Percentiles rank a stretch among this genome's conserved stretches.
phyloP scores from a whole-genome alignment of 2,888 invertebrate species.

The Dione juno region DNA sequence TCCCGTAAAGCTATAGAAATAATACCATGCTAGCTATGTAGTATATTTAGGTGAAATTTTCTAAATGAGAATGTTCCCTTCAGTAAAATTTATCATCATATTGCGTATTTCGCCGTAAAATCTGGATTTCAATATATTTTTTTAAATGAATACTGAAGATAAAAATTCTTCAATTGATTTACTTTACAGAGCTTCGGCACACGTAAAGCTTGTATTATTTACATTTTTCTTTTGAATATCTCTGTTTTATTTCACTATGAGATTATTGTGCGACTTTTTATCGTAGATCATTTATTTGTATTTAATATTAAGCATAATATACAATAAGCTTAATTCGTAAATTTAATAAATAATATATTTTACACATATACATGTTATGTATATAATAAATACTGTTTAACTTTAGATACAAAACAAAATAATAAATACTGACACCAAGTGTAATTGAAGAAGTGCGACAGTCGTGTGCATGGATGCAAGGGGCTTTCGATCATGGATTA shows the following conservation, averaged over 20 bases:
- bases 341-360: too few relatives aligned
- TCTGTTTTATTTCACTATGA: conserved; percentile 11
- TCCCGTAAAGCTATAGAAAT: background rate
- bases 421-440: conserved; percentile 23
- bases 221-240: conserved; percentile 8
- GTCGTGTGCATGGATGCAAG: conserved; percentile 50
- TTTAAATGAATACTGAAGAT: conserved; percentile 6
- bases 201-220: background rate
- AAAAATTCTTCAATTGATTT: conserved; percentile 16
- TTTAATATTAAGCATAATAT: background rate
- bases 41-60: background rate
- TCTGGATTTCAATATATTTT: conserved; percentile 14
- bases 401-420: conserved; percentile 24
- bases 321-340: background rate
- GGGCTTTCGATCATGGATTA: conserved; percentile 55
- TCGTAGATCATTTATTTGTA: background rate
- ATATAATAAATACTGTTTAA: background rate
- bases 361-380: background rate
- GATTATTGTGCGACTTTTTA: conserved; percentile 2
- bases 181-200: conserved; percentile 10
- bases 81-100: background rate
- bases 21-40: background rate
- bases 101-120: background rate
- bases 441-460: conserved; percentile 44
- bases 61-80: background rate